Evolutionary conservation across 2,113 vertebrate genomes (phyloP).

Genomic region (Cricetomys ansorgei): DNA sequence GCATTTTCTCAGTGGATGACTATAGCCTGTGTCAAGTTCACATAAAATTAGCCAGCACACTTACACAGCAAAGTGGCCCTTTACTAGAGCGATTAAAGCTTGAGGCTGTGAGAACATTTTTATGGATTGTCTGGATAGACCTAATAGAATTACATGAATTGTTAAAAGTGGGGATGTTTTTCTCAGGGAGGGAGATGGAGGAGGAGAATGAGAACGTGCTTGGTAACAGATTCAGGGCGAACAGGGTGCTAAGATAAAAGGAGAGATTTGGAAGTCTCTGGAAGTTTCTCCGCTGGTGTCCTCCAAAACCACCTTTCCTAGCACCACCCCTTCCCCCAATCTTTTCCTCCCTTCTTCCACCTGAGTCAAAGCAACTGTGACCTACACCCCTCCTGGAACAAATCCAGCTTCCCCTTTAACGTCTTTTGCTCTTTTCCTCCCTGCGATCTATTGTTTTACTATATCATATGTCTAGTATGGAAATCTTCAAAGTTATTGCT

Average conservation of each 20-base stretch:
- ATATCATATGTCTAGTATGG: no score
- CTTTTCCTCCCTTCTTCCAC: neutral
- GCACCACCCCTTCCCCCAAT: no score
- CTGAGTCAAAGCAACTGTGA: neutral
- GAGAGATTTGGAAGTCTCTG: neutral
- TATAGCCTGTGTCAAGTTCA: neutral
- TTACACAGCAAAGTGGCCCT: neutral
- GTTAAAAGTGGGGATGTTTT: neutral
- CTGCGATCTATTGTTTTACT: neutral
- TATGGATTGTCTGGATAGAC: neutral
- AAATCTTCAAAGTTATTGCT: neutral
- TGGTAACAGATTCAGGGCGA: neutral
- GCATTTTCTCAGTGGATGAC: neutral
- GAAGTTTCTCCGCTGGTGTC: neutral
- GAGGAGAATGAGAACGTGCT: neutral
- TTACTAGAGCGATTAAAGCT: neutral
- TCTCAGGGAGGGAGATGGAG: neutral
- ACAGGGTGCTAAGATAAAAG: neutral
- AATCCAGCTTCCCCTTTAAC: neutral
- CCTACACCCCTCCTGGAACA: neutral
- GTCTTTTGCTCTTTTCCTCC: neutral
- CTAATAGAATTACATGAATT: neutral
- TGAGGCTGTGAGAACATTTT: neutral
- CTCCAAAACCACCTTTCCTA: neutral
- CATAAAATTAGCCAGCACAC: neutral